phyloP scores from a whole-genome alignment of 2,113 vertebrate species.

The Martes martes region DNA sequence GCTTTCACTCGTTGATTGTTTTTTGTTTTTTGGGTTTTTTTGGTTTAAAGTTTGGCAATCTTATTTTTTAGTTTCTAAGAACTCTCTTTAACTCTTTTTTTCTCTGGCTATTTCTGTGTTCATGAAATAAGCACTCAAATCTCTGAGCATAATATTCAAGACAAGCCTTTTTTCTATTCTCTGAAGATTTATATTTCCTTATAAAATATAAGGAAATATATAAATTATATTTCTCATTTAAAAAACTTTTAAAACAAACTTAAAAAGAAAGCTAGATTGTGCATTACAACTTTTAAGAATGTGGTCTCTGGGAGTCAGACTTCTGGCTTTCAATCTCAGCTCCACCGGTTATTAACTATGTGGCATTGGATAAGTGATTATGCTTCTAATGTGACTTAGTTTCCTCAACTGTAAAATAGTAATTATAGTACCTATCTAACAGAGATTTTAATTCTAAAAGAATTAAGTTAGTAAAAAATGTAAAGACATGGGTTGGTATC shows the following conservation, averaged over 20 bases:
- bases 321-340: neutral
- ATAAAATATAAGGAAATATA: no score
- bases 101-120: neutral
- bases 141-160: neutral
- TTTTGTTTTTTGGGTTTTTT: neutral
- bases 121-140: neutral
- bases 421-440: neutral
- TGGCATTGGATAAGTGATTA: conserved; percentile 32
- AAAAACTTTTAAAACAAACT: neutral
- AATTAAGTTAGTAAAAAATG: conserved; percentile 20
- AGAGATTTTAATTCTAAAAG: conserved; percentile 17
- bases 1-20: neutral
- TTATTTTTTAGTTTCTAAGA: conserved; percentile 6
- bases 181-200: neutral
- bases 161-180: neutral
- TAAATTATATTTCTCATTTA: neutral
- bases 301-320: neutral
- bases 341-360: conserved; percentile 37
- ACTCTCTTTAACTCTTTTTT: neutral
- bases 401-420: conserved; percentile 29
- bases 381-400: neutral
- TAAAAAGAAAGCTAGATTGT: neutral
- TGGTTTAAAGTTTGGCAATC: neutral
- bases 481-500: neutral
- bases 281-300: conserved; percentile 12